These are phyloP conservation scores for Heliocidaris tuberculata DNA, from an alignment of 35 echinoderm and acorn worm species.

Conservation along the genomic window DNA sequence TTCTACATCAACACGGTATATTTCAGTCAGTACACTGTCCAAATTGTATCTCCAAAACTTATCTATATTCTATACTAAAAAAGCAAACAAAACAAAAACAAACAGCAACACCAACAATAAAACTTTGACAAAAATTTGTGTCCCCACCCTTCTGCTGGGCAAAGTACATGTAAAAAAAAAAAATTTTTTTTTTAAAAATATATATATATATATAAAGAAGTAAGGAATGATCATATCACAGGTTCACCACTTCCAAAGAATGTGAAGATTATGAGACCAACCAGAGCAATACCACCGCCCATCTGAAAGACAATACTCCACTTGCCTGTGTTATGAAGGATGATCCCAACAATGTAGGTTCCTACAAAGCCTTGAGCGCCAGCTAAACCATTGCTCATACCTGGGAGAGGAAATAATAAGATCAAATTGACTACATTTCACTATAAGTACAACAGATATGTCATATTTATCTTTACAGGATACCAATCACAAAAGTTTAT, in stretches of 20 bases:
- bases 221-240: slow-evolving; percentile 44
- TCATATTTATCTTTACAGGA: not conserved
- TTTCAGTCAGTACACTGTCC: no score
- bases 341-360: slow-evolving; percentile 73
- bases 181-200: no score
- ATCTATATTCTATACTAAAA: no score
- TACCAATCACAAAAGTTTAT: no score
- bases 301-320: slow-evolving; percentile 83
- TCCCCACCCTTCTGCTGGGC: no score
- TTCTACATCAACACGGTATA: no score
- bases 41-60: no score
- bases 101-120: no score
- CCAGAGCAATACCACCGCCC: slow-evolving; percentile 39
- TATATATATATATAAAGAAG: no score
- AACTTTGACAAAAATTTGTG: no score
- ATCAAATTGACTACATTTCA: not conserved
- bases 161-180: no score
- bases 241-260: slow-evolving; percentile 69
- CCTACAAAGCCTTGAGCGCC: slow-evolving; percentile 80
- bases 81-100: no score
- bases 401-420: slow-evolving; percentile 57
- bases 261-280: slow-evolving; percentile 68
- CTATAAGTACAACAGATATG: not conserved
- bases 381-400: slow-evolving; percentile 75
- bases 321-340: slow-evolving; percentile 73